Evolutionary conservation across 2,888 invertebrate genomes (phyloP).

Genomic region (Andrena minutula): DNA sequence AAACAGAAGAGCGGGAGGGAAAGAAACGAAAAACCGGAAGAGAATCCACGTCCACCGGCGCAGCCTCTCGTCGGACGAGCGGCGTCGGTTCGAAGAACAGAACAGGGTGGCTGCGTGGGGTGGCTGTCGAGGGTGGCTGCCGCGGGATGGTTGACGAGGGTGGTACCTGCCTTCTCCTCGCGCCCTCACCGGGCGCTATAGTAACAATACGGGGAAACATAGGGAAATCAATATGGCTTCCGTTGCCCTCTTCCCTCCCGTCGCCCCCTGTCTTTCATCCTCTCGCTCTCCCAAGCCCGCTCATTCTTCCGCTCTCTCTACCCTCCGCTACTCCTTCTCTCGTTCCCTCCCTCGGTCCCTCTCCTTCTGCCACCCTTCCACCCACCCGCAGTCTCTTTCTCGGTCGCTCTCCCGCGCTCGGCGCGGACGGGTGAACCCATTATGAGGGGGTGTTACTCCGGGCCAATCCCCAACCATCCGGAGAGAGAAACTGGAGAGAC

Average conservation of each 20-base stretch:
- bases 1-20: slow-evolving; percentile 31
- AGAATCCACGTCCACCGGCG: slow-evolving; percentile 73
- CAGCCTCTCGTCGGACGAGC: slow-evolving; percentile 72
- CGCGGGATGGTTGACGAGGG: slow-evolving; percentile 69
- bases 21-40: slow-evolving; percentile 62
- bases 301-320: slow-evolving; percentile 53
- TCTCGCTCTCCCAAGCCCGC: slow-evolving; percentile 64
- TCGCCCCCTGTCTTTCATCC: slow-evolving; percentile 65
- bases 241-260: slow-evolving; percentile 82
- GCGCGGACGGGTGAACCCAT: slow-evolving; percentile 85
- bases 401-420: slow-evolving; percentile 64
- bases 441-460: slow-evolving; percentile 85
- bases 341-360: slow-evolving; percentile 43
- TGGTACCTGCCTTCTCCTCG: slow-evolving; percentile 80
- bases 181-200: slow-evolving; percentile 83
- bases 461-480: slow-evolving; percentile 85
- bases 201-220: slow-evolving; percentile 85
- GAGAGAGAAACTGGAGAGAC: slow-evolving; percentile 74
- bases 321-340: slow-evolving; percentile 60
- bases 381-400: slow-evolving; percentile 47
- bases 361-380: slow-evolving; percentile 55
- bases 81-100: slow-evolving; percentile 67
- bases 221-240: slow-evolving; percentile 86
- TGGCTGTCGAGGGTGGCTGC: slow-evolving; percentile 57
- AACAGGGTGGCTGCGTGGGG: slow-evolving; percentile 62